Conservation (phyloP, 1,140 invertebrate genomes). For the Hylyphantes graminicola region DNA sequence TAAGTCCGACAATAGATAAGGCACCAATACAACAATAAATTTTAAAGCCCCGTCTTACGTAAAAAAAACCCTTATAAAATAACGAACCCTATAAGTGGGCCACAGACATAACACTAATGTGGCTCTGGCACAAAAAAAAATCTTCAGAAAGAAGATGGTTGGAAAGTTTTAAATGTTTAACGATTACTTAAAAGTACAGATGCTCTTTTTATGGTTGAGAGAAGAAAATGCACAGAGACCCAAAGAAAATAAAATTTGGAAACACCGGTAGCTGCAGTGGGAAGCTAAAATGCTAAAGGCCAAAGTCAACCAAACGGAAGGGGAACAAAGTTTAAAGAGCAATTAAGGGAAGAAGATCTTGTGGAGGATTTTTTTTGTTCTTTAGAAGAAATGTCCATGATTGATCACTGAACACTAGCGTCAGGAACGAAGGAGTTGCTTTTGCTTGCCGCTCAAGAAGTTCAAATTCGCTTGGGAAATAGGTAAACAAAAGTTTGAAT, state of each 20-base stretch:
- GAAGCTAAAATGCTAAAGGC: conserved; percentile 22
- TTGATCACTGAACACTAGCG: no score
- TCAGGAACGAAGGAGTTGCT: background rate
- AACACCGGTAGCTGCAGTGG: conserved; percentile 13
- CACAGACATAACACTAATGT: conserved; percentile 14
- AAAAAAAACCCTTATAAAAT: conserved; percentile 1
- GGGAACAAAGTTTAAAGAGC: conserved; percentile 26
- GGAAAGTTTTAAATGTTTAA: conserved; percentile 42
- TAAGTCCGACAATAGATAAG: no score
- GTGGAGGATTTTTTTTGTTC: background rate
- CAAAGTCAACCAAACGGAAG: conserved; percentile 39
- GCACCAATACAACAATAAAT: background rate
- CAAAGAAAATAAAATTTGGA: conserved; percentile 1
- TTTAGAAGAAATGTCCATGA: background rate
- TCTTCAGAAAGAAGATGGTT: conserved; percentile 15
- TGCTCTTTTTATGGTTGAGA: conserved; percentile 40
- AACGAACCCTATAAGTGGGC: conserved; percentile 4
- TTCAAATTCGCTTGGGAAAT: no score
- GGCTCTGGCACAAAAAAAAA: conserved; percentile 4
- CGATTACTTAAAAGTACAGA: conserved; percentile 39
- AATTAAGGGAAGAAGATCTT: conserved; percentile 15
- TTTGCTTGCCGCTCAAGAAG: no score
- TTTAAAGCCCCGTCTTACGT: background rate
- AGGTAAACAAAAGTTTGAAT: no score
- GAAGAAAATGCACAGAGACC: conserved; percentile 13